Base-by-base conservation (phyloP, 2,888 invertebrate genomes). In the Hecatera dysodea region DNA sequence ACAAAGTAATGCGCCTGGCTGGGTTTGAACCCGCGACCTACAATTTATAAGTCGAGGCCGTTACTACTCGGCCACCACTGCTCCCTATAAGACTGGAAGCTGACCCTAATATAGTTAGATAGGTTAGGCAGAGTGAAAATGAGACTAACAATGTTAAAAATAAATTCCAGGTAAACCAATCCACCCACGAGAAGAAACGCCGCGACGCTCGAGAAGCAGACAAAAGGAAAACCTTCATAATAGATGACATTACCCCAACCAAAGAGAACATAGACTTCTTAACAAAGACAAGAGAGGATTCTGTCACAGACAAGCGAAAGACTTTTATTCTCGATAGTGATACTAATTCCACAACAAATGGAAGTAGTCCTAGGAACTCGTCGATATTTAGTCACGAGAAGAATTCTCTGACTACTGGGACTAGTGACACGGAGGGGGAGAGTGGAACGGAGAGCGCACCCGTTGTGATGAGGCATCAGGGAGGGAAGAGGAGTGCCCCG, bases 251-350 rank as follows among this genome's bases (percentile, higher is more conserved):
- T 33, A 94, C 94, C 0, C 93, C 93, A 17, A 94, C 93, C 85
- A 94, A 91, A 88, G 94, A 94, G 86, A 94, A 93, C 71, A 90
- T 92, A 87, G 94, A 93, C 87, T 93, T 93, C 80, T 84, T 91
- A 12, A 85, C 89, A 57, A 90, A 88, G 73, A 82, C 82, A 71
- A 87, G 88, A 64, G 83, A 85, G 53, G 92, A 92, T 24, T 86
- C 88, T 12, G 88, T 87, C 82, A 86, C 88, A 80, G 95, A 96
- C 87, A 95, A 95, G 80, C 85, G 96, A 63, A 93, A 92, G 78
- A 96, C 96, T 0, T 96, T 95, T 70, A 93, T 96, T n/a, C 85
- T 96, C 4, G 96, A 96, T 84, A 94, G 94, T 59, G 96, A 96
- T 67, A 95, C 95, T 0, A 94, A 94, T 74, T 96, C 96, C 0